Percentiles rank a stretch among this genome's conserved stretches.
Evolutionary conservation across 2,888 invertebrate genomes (phyloP).

Genomic region (Cheilosia urbana): DNA sequence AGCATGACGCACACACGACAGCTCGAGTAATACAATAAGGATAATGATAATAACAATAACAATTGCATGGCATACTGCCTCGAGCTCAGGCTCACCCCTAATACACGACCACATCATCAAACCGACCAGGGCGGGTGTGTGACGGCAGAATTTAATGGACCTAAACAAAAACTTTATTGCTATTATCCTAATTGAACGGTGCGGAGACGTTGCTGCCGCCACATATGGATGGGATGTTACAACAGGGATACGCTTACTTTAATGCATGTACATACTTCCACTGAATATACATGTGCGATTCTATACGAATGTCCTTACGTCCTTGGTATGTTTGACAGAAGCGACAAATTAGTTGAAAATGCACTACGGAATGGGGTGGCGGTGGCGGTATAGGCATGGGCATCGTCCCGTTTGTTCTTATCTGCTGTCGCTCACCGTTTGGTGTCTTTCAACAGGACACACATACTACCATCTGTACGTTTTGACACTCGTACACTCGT

Average conservation of each 20-base stretch:
- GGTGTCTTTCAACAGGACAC: constrained; percentile 39
- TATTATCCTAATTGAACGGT: constrained; percentile 75
- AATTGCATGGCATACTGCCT: constrained; percentile 58
- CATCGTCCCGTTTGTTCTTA: constrained; percentile 33
- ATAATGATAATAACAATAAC: constrained; percentile 73
- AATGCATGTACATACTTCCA: constrained; percentile 24
- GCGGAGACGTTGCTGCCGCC: constrained; percentile 59
- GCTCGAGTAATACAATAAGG: constrained; percentile 57
- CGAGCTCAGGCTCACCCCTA: constrained; percentile 9
- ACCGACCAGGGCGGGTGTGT: constrained; percentile 67
- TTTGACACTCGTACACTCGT: neutral
- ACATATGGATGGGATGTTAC: constrained; percentile 56
- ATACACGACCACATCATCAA: constrained; percentile 52
- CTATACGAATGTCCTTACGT: constrained; percentile 34
- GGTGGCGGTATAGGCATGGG: neutral
- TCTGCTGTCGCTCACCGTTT: constrained; percentile 27
- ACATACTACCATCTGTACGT: constrained; percentile 18
- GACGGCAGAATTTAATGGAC: constrained; percentile 73
- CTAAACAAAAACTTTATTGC: constrained; percentile 75
- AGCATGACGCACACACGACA: neutral
- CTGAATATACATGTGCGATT: neutral
- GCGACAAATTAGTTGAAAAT: constrained; percentile 74
- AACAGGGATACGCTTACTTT: constrained; percentile 53
- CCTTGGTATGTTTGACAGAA: constrained; percentile 67
- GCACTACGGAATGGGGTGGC: constrained; percentile 37